Conservation (phyloP, 2,888 invertebrate species). For the Mythimna albipuncta region DNA sequence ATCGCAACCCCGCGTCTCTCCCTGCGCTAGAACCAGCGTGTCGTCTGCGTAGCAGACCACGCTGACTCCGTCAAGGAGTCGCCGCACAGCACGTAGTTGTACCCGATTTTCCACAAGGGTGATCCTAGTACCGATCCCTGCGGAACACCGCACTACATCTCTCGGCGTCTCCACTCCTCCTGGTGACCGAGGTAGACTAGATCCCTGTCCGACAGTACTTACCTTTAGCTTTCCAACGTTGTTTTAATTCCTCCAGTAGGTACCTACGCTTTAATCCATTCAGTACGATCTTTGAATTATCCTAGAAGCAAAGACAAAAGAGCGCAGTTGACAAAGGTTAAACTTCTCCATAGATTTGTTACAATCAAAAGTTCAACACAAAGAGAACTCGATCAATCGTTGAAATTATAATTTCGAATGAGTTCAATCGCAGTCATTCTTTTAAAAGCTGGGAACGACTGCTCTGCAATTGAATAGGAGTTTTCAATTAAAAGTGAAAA, state of each 20-base stretch:
- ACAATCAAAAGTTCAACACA: constrained; percentile 57
- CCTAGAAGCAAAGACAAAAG: constrained; percentile 23
- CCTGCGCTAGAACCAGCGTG: too few relatives aligned
- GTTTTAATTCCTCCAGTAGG: constrained; percentile 21
- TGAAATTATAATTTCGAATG: constrained; percentile 66
- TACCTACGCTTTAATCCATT: constrained; percentile 44
- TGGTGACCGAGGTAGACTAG: too few relatives aligned
- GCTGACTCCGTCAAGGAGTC: too few relatives aligned
- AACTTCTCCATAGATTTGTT: constrained; percentile 49
- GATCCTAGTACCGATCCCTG: too few relatives aligned
- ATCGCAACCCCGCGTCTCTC: too few relatives aligned
- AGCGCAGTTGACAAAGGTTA: constrained; percentile 30
- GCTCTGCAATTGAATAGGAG: constrained; percentile 65
- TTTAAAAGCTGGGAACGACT: constrained; percentile 60
- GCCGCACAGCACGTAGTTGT: too few relatives aligned
- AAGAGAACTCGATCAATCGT: constrained; percentile 54
- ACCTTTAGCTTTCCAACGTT: neutral
- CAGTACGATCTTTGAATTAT: constrained; percentile 21
- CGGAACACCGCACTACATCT: too few relatives aligned
- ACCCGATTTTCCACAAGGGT: too few relatives aligned
- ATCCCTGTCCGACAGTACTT: too few relatives aligned
- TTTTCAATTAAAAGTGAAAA: constrained; percentile 74
- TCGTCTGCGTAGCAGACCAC: too few relatives aligned
- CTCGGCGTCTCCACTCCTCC: too few relatives aligned
- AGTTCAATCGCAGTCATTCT: constrained; percentile 67